phyloP scores from a whole-genome alignment of 1,140 invertebrate species.

The Papilio machaon region DNA sequence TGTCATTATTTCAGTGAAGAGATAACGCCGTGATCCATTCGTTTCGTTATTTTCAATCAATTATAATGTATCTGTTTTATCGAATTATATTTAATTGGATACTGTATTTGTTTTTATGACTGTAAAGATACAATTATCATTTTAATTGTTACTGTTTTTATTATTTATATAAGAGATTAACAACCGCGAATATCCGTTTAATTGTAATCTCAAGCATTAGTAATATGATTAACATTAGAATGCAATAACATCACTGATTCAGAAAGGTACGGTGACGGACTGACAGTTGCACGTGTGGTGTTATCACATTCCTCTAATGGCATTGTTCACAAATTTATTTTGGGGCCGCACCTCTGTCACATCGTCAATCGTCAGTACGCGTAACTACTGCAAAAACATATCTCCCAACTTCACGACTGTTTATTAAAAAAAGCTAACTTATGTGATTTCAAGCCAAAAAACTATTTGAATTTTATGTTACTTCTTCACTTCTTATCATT shows the following conservation, averaged over 20 bases:
- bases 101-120: neutral
- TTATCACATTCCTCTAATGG: neutral
- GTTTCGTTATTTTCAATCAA: neutral
- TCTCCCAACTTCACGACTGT: slow-evolving; percentile 41
- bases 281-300: neutral
- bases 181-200: neutral
- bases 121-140: neutral
- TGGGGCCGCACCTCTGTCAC: neutral
- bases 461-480: no score
- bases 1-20: neutral
- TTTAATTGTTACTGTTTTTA: neutral
- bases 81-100: neutral
- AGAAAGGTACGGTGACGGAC: neutral
- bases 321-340: slow-evolving; percentile 27
- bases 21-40: neutral
- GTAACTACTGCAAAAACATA: neutral
- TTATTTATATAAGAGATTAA: neutral
- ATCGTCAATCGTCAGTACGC: neutral
- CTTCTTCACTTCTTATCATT: no score
- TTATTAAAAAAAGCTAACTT: no score
- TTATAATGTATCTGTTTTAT: neutral
- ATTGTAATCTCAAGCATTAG: neutral
- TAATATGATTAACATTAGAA: neutral
- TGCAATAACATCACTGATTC: neutral
- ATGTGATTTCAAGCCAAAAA: no score